These are phyloP conservation scores for Sporophila hypoxantha DNA, from an alignment of 2,113 vertebrate species.

Conservation along the genomic window DNA sequence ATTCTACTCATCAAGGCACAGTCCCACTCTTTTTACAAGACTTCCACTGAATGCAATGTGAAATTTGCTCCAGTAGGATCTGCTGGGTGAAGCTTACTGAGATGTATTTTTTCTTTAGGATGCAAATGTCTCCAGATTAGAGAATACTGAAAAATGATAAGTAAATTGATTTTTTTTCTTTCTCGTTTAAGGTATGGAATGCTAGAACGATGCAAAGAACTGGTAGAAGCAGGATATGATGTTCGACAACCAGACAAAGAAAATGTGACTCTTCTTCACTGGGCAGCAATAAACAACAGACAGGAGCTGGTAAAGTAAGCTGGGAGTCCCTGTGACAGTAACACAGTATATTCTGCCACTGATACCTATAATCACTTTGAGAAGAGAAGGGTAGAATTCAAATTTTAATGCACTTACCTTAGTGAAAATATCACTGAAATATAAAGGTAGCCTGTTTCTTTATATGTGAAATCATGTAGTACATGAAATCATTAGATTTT, in stretches of 20 bases:
- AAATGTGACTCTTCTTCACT: constrained; percentile 93
- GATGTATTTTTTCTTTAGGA: not conserved
- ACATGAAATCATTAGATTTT: not conserved
- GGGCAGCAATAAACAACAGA: constrained; percentile 97
- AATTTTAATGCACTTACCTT: not conserved
- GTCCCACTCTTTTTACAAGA: not conserved
- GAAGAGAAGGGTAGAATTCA: not conserved
- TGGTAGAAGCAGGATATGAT: constrained; percentile 92
- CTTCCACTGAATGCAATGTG: fast-evolving
- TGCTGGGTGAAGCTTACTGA: not conserved
- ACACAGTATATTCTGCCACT: not conserved
- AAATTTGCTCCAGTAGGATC: not conserved
- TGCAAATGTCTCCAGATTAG: not conserved
- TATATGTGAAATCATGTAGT: not conserved
- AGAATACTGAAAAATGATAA: not conserved
- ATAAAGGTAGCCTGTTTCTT: not conserved
- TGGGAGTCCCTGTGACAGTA: not conserved
- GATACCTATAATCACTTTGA: not conserved
- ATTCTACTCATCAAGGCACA: not conserved
- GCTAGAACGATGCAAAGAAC: constrained; percentile 88
- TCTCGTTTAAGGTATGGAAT: constrained; percentile 81
- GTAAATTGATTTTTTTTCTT: not conserved
- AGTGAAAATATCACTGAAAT: not conserved
- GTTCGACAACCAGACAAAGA: constrained; percentile 91
- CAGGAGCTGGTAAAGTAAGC: constrained; percentile 89